Base-by-base conservation (phyloP, 2,888 invertebrate genomes). In the Crossocerus cetratus region DNA sequence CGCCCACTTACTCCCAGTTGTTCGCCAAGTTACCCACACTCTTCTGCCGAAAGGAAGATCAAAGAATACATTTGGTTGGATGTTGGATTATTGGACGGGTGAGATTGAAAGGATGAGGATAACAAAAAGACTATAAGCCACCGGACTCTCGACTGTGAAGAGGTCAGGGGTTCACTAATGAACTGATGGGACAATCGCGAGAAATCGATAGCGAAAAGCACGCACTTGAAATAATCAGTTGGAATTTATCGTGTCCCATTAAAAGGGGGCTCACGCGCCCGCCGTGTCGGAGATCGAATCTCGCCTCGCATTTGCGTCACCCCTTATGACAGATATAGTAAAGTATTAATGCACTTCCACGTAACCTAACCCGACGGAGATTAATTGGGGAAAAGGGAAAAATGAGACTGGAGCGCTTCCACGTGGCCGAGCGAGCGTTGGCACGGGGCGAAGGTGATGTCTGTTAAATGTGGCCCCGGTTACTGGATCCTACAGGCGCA, bases 361-460 rank as follows among this genome's bases (percentile, higher is more conserved):
- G 21, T 49, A n/a, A 8, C 4, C 5, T 18, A 54, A 42, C 13
- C 45, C 58, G 60, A 65, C 72, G 22, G 5, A 56, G 72, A 72
- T 74, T 68, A 72, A 74, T 72, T 72, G 64, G 60, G 56, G 72
- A 64, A 61, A 65, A 74, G 53, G 2, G 74, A 72, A 61, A 60
- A 67, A 74, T 68, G 4, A 57, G n/a, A 14, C n/a, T 23, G 22
- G 32, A 57, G 22, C 0, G 49, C 16, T n/a, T 16, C n/a, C 49
- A 22, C 57, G 57, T 22, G n/a, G 23, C 57, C 1, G 8, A 11
- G n/a, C 14, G 2, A 56, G 22, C 72, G 60, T 53, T 72, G 61
- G 67, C 72, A 56, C 64, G 67, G 32, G 44, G 60, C 71, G 58
- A 59, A 72, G 58, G 54, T 32, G 13, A 16, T 3, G 13, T 32